Percentiles rank a stretch among this genome's conserved stretches.
Evolutionary conservation across 2,113 vertebrate genomes (phyloP).

Genomic region (Smithornis capensis): DNA sequence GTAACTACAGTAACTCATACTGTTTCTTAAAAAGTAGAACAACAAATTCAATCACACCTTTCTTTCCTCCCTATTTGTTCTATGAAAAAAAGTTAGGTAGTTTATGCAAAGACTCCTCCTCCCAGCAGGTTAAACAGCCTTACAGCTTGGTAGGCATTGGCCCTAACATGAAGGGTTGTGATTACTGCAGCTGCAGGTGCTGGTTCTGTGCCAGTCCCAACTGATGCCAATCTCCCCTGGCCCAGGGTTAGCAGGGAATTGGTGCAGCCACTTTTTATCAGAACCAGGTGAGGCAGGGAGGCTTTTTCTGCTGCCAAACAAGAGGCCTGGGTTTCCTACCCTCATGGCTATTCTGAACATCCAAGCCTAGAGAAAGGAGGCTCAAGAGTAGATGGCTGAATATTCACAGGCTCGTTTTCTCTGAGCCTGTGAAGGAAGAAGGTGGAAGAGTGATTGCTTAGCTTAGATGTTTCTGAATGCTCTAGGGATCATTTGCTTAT

Average conservation of each 20-base stretch:
- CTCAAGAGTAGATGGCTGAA: rapidly evolving
- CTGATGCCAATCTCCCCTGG: neutral
- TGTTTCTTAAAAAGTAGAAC: neutral
- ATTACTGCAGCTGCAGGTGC: neutral
- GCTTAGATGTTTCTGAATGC: neutral
- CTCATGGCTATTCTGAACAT: rapidly evolving
- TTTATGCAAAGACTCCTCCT: neutral
- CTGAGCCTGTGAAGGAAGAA: no score
- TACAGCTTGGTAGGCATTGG: rapidly evolving
- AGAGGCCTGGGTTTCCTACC: rapidly evolving
- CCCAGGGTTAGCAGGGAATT: neutral
- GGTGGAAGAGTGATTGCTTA: neutral
- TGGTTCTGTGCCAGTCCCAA: neutral
- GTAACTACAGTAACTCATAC: neutral
- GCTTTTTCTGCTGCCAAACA: rapidly evolving
- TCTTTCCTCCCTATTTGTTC: neutral
- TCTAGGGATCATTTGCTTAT: rapidly evolving
- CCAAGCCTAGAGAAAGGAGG: rapidly evolving
- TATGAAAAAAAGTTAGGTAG: rapidly evolving
- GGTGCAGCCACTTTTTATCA: neutral
- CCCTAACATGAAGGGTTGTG: rapidly evolving
- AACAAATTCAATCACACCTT: neutral
- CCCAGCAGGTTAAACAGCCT: neutral
- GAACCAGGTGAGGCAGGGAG: no score
- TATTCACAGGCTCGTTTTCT: rapidly evolving